These are phyloP conservation scores for Pediacus dermestoides DNA, from an alignment of 2,888 invertebrate species.

Conservation along the genomic window DNA sequence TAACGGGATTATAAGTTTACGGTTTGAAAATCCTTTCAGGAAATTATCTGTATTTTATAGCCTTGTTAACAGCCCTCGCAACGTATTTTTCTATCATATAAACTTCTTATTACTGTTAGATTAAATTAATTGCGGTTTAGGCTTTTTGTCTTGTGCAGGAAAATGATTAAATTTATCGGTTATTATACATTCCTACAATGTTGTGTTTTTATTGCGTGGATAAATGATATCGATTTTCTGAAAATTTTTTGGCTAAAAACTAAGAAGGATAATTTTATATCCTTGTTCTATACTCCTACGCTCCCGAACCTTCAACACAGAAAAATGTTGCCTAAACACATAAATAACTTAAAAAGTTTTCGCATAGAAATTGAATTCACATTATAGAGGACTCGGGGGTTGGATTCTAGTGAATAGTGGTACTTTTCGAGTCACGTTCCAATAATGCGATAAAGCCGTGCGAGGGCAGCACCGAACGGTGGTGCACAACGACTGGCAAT, in stretches of 20 bases:
- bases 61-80: conserved; percentile 12
- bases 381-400: conserved; percentile 21
- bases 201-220: no score
- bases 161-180: no score
- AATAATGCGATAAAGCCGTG: conserved; percentile 44
- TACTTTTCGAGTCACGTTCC: conserved; percentile 44
- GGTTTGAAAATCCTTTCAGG: conserved; percentile 23
- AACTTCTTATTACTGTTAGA: conserved; percentile 9
- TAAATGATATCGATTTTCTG: no score
- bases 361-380: conserved; percentile 35
- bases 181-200: no score
- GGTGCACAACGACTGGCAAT: conserved; percentile 42
- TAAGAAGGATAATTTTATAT: no score
- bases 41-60: conserved; percentile 14
- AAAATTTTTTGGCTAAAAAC: no score
- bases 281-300: no score
- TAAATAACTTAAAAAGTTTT: conserved; percentile 34
- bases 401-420: conserved; percentile 4
- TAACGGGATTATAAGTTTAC: conserved; percentile 28
- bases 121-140: conserved; percentile 10
- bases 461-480: conserved; percentile 35
- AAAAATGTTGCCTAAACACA: conserved; percentile 18
- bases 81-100: conserved; percentile 8
- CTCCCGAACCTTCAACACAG: no score
- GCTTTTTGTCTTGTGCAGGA: no score